phyloP scores from a whole-genome alignment of 2,113 vertebrate genomes.

The Osmerus mordax region DNA sequence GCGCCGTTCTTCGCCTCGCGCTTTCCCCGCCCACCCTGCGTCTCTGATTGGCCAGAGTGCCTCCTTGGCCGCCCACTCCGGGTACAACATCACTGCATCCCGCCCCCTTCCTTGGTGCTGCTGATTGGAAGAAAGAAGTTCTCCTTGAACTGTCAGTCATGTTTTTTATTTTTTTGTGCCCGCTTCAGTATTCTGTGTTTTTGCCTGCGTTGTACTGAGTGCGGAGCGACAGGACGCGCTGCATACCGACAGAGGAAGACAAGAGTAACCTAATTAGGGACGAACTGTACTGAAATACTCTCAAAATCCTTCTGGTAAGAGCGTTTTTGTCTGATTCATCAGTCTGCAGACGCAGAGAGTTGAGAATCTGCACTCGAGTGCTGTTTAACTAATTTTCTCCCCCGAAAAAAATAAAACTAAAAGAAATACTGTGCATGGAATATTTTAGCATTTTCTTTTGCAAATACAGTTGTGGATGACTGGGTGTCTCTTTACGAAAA shows the following conservation, averaged over 20 bases:
- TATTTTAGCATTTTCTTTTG: slow-evolving; percentile 40
- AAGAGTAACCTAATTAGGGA: slow-evolving; percentile 39
- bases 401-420: slow-evolving; percentile 17
- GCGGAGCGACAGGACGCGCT: slow-evolving; percentile 64
- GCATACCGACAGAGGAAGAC: slow-evolving; percentile 64
- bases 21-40: slow-evolving; percentile 46
- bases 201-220: slow-evolving; percentile 65
- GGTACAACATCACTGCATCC: slow-evolving; percentile 39
- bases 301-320: not conserved
- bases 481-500: slow-evolving; percentile 34
- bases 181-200: slow-evolving; percentile 54
- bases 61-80: slow-evolving; percentile 42
- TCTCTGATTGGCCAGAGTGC: slow-evolving; percentile 51
- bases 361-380: too few relatives aligned
- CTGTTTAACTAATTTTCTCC: too few relatives aligned
- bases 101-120: slow-evolving; percentile 51
- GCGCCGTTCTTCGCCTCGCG: slow-evolving; percentile 42
- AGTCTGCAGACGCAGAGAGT: too few relatives aligned
- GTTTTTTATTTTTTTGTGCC: slow-evolving; percentile 37
- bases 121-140: slow-evolving; percentile 60
- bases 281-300: slow-evolving; percentile 6
- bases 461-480: slow-evolving; percentile 33
- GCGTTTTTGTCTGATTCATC: too few relatives aligned
- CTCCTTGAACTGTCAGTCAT: slow-evolving; percentile 71
- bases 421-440: slow-evolving; percentile 41